Percentiles rank a stretch among this genome's conserved stretches.
Conservation (phyloP, 1,140 invertebrate species). For the Bombus breviceps region DNA sequence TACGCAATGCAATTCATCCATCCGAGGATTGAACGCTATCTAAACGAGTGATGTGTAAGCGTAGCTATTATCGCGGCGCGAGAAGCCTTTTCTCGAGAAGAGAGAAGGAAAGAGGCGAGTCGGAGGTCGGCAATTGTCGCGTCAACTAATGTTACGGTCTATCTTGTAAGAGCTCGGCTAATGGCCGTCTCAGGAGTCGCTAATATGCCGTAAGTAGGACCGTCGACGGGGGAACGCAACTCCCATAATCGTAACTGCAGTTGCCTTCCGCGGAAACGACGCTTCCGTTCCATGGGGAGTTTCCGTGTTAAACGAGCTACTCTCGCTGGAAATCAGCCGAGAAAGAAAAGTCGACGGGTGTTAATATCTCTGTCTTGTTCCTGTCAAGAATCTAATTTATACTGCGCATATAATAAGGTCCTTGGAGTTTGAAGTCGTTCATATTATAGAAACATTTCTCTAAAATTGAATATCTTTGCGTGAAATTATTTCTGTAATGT, state of each 20-base stretch:
- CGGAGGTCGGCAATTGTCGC: constrained; percentile 60
- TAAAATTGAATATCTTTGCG: no score
- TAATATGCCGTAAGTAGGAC: constrained; percentile 67
- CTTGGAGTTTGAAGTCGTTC: no score
- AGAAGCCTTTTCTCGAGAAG: constrained; percentile 8
- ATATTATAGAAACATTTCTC: no score
- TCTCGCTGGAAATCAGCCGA: constrained; percentile 13
- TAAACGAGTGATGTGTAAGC: constrained; percentile 43
- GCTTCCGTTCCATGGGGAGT: constrained; percentile 43
- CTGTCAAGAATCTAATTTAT: background rate
- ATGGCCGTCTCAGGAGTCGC: constrained; percentile 64
- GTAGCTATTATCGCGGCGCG: constrained; percentile 24
- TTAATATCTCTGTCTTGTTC: background rate
- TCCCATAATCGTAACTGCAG: constrained; percentile 76
- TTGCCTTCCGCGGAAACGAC: constrained; percentile 46
- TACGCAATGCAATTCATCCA: constrained; percentile 9
- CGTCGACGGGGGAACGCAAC: constrained; percentile 53
- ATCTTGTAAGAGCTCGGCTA: constrained; percentile 61
- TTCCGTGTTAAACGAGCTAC: constrained; percentile 10
- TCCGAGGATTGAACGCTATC: constrained; percentile 19
- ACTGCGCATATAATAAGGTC: background rate
- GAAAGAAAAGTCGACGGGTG: background rate
- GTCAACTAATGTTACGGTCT: constrained; percentile 62
- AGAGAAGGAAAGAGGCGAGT: constrained; percentile 19
- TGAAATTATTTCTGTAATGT: no score